phyloP scores from a whole-genome alignment of 23 tunicate species.

The Trididemnum clinides region DNA sequence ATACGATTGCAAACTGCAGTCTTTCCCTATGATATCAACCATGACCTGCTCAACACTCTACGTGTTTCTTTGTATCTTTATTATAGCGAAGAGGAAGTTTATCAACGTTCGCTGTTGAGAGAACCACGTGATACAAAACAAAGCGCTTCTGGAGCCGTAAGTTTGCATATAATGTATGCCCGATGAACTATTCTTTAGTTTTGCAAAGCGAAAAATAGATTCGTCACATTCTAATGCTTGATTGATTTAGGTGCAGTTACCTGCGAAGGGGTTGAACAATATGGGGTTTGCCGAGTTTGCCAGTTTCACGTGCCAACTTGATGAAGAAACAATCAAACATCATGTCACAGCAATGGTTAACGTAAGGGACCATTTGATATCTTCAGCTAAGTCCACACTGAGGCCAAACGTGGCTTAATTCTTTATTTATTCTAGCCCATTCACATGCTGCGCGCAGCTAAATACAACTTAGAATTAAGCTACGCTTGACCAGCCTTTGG shows the following conservation, averaged over 20 bases:
- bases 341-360: constrained; percentile 90
- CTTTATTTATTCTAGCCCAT: too few species aligned
- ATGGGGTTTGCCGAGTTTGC: constrained; percentile 92
- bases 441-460: too few species aligned
- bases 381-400: not conserved
- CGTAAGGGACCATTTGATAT: constrained; percentile 27
- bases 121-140: constrained; percentile 79
- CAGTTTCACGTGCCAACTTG: constrained; percentile 82
- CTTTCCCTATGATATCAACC: constrained; percentile 87
- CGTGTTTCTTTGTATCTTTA: constrained; percentile 83
- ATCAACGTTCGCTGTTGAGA: constrained; percentile 60
- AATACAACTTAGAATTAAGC: too few species aligned
- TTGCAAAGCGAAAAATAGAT: too few species aligned
- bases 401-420: too few species aligned
- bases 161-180: too few species aligned
- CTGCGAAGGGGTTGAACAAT: constrained; percentile 25
- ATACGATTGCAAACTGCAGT: constrained; percentile 54
- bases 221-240: too few species aligned
- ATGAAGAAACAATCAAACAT: constrained; percentile 75
- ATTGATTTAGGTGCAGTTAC: not conserved
- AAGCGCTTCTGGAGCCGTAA: constrained; percentile 62
- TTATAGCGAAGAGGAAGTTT: constrained; percentile 91
- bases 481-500: too few species aligned
- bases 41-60: constrained; percentile 77
- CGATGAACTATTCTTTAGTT: too few species aligned